Conservation (phyloP, 2,797 vertebrate species). For the Stomatorhinus walkeri region DNA sequence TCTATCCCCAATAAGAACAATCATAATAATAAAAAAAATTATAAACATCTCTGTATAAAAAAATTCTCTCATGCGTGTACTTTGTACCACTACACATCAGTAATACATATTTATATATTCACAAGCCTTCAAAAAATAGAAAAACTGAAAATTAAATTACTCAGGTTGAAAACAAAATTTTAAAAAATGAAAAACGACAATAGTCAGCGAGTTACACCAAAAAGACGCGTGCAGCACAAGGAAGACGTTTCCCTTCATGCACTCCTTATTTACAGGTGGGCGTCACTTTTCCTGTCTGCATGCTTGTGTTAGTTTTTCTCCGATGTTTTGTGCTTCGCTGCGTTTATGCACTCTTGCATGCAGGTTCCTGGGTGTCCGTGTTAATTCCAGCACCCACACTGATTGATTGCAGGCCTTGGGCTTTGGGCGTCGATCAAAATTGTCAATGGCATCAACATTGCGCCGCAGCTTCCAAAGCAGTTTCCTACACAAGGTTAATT, state of each 20-base stretch:
- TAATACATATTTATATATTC: constrained; percentile 77
- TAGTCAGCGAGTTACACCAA: constrained; percentile 62
- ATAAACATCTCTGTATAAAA: constrained; percentile 75
- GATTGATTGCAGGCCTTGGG: constrained; percentile 23
- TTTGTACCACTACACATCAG: constrained; percentile 70
- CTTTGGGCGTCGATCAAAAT: background rate
- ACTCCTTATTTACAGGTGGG: constrained; percentile 56
- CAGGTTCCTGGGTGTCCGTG: constrained; percentile 14
- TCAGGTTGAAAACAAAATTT: constrained; percentile 56
- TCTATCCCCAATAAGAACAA: constrained; percentile 60
- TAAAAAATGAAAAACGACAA: constrained; percentile 45
- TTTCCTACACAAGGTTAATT: background rate
- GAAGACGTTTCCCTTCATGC: constrained; percentile 61
- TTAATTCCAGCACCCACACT: constrained; percentile 23
- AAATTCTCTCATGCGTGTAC: constrained; percentile 68
- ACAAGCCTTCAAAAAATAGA: constrained; percentile 72
- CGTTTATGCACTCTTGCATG: background rate
- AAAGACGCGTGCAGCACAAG: constrained; percentile 67
- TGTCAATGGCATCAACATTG: background rate
- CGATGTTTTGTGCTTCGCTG: constrained; percentile 55
- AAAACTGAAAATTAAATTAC: constrained; percentile 43
- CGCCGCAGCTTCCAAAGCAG: background rate
- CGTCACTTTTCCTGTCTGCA: constrained; percentile 31
- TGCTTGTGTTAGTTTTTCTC: constrained; percentile 45
- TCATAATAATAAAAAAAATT: constrained; percentile 60